phyloP scores from a whole-genome alignment of 2,888 invertebrate species.

The Cylloceria caligata region DNA sequence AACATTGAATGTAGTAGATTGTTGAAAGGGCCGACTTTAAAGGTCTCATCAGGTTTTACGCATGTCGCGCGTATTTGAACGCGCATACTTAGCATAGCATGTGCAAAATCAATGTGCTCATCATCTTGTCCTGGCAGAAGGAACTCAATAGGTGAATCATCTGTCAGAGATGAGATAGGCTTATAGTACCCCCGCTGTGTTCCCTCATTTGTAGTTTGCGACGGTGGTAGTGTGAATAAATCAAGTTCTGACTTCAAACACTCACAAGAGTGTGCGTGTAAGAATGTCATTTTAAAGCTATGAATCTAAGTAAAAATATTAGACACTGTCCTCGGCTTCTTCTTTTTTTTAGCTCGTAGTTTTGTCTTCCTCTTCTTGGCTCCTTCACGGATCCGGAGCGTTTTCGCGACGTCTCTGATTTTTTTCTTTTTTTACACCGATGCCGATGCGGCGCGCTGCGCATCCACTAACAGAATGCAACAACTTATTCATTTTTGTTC shows the following conservation, averaged over 20 bases:
- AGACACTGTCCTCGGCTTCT: background rate
- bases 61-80: slow-evolving; percentile 16
- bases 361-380: too few relatives aligned
- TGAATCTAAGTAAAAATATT: background rate
- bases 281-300: slow-evolving; percentile 66
- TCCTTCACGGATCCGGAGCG: background rate
- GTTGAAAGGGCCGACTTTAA: too few relatives aligned
- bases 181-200: too few relatives aligned
- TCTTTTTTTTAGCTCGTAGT: background rate
- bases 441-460: background rate
- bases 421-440: background rate
- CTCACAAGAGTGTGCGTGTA: too few relatives aligned
- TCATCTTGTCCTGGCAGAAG: background rate
- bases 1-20: too few relatives aligned
- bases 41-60: background rate
- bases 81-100: too few relatives aligned
- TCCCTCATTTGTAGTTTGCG: too few relatives aligned
- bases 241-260: slow-evolving; percentile 12
- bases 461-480: too few relatives aligned
- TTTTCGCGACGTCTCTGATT: too few relatives aligned
- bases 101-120: too few relatives aligned
- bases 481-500: slow-evolving; percentile 20
- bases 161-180: background rate
- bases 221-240: too few relatives aligned
- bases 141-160: slow-evolving; percentile 62